phyloP scores from a whole-genome alignment of 2,888 invertebrate species.

The Cerceris ruficornis region DNA sequence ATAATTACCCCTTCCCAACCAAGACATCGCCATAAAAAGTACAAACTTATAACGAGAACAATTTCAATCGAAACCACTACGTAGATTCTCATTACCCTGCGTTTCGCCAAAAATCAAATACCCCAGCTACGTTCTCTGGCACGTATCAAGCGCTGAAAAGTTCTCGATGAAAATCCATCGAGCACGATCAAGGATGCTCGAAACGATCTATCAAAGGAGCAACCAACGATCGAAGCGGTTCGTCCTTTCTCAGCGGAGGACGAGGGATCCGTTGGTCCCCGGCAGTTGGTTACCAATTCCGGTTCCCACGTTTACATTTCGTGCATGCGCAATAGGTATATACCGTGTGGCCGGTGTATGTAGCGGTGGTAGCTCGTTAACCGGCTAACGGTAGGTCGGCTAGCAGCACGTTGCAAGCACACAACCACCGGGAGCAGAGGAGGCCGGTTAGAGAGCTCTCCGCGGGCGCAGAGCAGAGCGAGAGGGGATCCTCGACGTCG shows the following conservation, averaged over 20 bases:
- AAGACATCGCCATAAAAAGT: too few species aligned
- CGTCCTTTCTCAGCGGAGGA: slow-evolving; percentile 66
- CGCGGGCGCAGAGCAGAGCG: slow-evolving; percentile 12
- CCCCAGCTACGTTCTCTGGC: too few species aligned
- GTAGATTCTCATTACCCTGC: not conserved
- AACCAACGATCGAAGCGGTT: slow-evolving; percentile 18
- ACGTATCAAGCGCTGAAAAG: too few species aligned
- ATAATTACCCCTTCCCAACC: not conserved
- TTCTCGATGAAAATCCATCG: too few species aligned
- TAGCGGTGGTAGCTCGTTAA: slow-evolving; percentile 81
- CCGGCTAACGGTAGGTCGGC: slow-evolving; percentile 81
- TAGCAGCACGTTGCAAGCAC: slow-evolving; percentile 65
- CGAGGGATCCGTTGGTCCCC: slow-evolving; percentile 57
- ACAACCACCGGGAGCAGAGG: slow-evolving; percentile 55
- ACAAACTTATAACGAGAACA: too few species aligned
- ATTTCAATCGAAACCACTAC: not conserved
- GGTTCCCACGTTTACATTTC: slow-evolving; percentile 82
- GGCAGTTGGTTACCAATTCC: slow-evolving; percentile 74
- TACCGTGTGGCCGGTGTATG: slow-evolving; percentile 74
- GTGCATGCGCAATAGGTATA: slow-evolving; percentile 80
- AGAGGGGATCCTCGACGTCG: slow-evolving; percentile 43
- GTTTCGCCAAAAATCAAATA: not conserved
- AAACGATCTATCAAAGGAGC: not conserved
- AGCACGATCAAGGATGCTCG: too few species aligned
- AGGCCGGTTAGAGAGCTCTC: slow-evolving; percentile 19